These are phyloP conservation scores for Oncorhynchus gorbuscha DNA, from an alignment of 2,113 vertebrate genomes.

Conservation along the genomic window DNA sequence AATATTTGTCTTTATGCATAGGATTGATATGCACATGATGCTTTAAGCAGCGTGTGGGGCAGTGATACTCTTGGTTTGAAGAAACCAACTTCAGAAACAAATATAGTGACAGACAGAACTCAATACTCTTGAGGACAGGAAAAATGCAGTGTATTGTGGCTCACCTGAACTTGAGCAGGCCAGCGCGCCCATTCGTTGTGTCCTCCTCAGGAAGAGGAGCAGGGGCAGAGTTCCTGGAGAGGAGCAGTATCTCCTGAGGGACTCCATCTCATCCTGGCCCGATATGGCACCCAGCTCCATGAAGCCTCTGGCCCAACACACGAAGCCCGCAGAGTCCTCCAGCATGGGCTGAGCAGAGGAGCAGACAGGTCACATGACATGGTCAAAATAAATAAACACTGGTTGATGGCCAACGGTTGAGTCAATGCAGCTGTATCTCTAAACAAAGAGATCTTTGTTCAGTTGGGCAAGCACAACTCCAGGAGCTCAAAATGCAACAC, in stretches of 20 bases:
- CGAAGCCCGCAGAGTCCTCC: conserved; percentile 84
- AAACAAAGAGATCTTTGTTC: no score
- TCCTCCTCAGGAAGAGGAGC: conserved; percentile 92
- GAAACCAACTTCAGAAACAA: no score
- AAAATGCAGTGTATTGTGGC: neutral
- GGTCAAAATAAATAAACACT: no score
- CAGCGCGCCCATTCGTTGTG: conserved; percentile 86
- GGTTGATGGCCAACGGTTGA: no score
- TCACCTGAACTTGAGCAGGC: conserved; percentile 92
- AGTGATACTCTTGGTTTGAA: no score
- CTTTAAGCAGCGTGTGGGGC: no score
- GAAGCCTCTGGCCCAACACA: conserved; percentile 97
- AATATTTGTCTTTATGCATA: no score
- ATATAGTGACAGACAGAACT: no score
- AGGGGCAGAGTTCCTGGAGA: conserved; percentile 75
- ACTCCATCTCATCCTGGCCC: conserved; percentile 76
- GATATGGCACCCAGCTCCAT: conserved; percentile 83
- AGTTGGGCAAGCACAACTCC: no score
- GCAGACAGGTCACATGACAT: neutral
- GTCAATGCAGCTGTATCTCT: no score
- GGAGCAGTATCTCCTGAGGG: conserved; percentile 84
- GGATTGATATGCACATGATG: no score
- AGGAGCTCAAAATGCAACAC: neutral
- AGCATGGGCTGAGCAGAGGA: conserved; percentile 78
- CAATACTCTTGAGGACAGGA: neutral